Evolutionary conservation across 2,888 invertebrate genomes (phyloP).

Genomic region (Oscheius sp.): DNA sequence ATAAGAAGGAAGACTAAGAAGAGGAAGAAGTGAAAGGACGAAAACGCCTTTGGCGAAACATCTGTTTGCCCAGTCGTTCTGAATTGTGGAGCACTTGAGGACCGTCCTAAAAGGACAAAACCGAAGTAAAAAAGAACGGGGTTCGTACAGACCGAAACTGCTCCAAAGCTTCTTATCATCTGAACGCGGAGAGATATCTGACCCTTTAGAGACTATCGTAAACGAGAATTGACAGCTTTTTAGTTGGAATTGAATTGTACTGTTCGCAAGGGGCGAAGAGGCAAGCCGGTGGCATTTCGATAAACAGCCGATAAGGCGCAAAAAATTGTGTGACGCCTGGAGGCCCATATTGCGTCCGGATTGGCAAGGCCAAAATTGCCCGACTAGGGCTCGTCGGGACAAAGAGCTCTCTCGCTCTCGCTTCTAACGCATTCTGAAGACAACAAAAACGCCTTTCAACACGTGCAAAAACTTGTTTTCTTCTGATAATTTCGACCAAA

Average conservation of each 20-base stretch:
- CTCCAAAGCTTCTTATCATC: conserved; percentile 1
- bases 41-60: not conserved
- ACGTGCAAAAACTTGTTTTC: no score
- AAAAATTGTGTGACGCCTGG: no score
- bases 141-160: not conserved
- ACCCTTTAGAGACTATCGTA: not conserved
- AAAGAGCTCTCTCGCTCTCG: no score
- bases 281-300: not conserved
- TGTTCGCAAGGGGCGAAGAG: not conserved
- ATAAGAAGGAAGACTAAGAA: not conserved
- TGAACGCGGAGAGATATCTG: conserved; percentile 7
- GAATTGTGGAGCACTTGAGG: no score
- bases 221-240: no score
- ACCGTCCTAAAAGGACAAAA: not conserved
- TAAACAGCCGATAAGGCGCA: not conserved
- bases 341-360: not conserved
- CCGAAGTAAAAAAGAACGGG: not conserved
- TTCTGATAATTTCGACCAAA: no score
- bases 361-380: no score
- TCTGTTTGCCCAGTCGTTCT: conserved; percentile 10
- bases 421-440: no score
- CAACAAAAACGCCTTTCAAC: no score
- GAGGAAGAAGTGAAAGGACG: not conserved
- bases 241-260: not conserved
- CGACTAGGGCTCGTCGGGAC: no score